phyloP scores from a whole-genome alignment of 2,888 invertebrate genomes.

The Cyclophora albipunctata region DNA sequence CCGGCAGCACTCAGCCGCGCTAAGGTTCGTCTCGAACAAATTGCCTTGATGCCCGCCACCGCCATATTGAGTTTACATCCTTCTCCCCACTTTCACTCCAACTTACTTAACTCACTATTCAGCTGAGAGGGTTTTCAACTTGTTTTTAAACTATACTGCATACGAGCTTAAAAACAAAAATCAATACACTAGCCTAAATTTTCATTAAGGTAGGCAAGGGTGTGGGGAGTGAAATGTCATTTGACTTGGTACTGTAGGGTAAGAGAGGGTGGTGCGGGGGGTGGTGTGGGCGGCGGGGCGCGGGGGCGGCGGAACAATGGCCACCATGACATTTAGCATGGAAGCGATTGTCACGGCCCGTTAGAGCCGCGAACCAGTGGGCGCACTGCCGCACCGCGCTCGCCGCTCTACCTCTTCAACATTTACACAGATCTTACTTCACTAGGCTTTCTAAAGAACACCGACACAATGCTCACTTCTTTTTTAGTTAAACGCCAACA shows the following conservation, averaged over 20 bases:
- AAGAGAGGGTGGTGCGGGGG: conserved; percentile 38
- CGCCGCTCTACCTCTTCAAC: conserved; percentile 42
- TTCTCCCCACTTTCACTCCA: conserved; percentile 36
- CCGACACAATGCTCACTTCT: conserved; percentile 14
- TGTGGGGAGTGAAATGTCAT: conserved; percentile 60
- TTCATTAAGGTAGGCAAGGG: conserved; percentile 56
- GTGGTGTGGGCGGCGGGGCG: conserved; percentile 24
- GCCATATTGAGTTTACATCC: conserved; percentile 68
- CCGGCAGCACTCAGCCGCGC: conserved; percentile 51
- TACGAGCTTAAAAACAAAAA: conserved; percentile 23
- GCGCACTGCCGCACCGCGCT: conserved; percentile 49
- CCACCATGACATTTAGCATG: conserved; percentile 74
- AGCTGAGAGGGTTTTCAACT: not conserved
- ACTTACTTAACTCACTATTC: conserved; percentile 40
- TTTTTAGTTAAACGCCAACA: conserved; percentile 1
- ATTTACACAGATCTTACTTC: conserved; percentile 40
- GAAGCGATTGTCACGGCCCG: conserved; percentile 72
- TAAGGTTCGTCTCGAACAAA: conserved; percentile 69
- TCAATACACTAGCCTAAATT: conserved; percentile 51
- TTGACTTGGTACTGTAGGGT: conserved; percentile 38
- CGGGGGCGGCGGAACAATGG: conserved; percentile 59
- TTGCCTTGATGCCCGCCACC: conserved; percentile 60
- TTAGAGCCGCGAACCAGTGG: conserved; percentile 56
- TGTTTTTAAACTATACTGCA: conserved; percentile 4
- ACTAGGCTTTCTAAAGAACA: conserved; percentile 19